Conservation (phyloP, 2,797 vertebrate species). For the Aplochiton taeniatus region DNA sequence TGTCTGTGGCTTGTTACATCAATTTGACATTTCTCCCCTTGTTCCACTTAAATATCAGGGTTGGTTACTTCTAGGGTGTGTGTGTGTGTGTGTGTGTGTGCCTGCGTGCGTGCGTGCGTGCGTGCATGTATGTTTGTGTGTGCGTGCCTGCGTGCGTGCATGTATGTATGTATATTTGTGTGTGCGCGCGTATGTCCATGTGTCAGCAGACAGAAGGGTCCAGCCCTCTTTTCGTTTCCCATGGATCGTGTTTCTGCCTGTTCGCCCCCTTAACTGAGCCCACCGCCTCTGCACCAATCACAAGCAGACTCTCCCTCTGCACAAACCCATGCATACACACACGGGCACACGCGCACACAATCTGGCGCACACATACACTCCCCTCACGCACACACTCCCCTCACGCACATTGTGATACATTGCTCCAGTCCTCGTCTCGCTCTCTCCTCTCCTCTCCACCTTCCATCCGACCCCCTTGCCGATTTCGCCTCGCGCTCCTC, state of each 20-base stretch:
- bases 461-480: constrained; percentile 32
- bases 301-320: constrained; percentile 41
- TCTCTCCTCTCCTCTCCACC: constrained; percentile 15
- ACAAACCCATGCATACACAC: constrained; percentile 39
- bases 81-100: constrained; percentile 6
- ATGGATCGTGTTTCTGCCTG: constrained; percentile 73
- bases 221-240: constrained; percentile 60
- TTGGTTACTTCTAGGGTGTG: no score
- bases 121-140: background rate
- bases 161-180: constrained; percentile 11
- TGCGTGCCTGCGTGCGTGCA: constrained; percentile 12
- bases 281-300: constrained; percentile 69
- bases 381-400: constrained; percentile 16
- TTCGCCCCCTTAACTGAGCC: constrained; percentile 64
- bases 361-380: background rate
- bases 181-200: constrained; percentile 52
- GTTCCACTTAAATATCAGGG: constrained; percentile 1
- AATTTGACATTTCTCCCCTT: constrained; percentile 41
- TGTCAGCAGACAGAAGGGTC: constrained; percentile 62
- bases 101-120: constrained; percentile 1
- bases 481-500: constrained; percentile 52
- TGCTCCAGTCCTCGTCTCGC: constrained; percentile 22
- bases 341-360: constrained; percentile 24
- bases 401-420: constrained; percentile 34
- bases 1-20: constrained; percentile 26